Evolutionary conservation across 2,113 vertebrate genomes (phyloP).

Genomic region (Sceloporus undulatus): DNA sequence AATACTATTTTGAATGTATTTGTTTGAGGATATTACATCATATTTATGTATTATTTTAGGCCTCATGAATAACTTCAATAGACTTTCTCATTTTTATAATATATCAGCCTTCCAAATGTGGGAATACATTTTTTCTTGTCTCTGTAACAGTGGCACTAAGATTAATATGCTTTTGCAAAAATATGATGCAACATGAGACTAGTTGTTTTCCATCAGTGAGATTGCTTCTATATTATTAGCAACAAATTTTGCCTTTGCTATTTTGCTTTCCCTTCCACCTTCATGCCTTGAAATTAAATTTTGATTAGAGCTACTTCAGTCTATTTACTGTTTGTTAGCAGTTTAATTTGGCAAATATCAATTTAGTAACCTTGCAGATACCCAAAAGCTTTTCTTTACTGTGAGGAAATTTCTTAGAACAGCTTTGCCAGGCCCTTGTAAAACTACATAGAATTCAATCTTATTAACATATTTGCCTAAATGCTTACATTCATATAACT

Average conservation of each 20-base stretch:
- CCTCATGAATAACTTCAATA: background rate
- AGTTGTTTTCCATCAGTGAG: background rate
- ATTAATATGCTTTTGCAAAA: background rate
- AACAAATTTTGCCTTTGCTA: background rate
- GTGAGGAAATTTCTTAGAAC: background rate
- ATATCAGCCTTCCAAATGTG: background rate
- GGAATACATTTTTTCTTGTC: background rate
- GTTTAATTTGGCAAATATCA: slow-evolving; percentile 6
- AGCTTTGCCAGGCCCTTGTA: background rate
- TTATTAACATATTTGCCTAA: background rate
- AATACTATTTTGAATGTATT: background rate
- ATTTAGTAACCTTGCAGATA: background rate
- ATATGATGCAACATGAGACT: background rate
- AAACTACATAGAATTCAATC: background rate
- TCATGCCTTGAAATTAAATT: slow-evolving; percentile 6
- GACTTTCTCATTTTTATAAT: background rate
- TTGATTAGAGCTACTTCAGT: background rate
- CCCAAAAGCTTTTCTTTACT: background rate
- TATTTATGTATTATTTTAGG: background rate
- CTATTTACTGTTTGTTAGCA: background rate
- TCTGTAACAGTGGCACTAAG: background rate
- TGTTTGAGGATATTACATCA: background rate
- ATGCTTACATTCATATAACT: background rate
- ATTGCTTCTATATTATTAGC: background rate
- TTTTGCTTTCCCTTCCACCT: slow-evolving; percentile 5